A percentile compares a stretch with the other conserved stretches of the same genome.
phyloP scores from a whole-genome alignment of 2,113 vertebrate species.

The Stictonetta naevosa region DNA sequence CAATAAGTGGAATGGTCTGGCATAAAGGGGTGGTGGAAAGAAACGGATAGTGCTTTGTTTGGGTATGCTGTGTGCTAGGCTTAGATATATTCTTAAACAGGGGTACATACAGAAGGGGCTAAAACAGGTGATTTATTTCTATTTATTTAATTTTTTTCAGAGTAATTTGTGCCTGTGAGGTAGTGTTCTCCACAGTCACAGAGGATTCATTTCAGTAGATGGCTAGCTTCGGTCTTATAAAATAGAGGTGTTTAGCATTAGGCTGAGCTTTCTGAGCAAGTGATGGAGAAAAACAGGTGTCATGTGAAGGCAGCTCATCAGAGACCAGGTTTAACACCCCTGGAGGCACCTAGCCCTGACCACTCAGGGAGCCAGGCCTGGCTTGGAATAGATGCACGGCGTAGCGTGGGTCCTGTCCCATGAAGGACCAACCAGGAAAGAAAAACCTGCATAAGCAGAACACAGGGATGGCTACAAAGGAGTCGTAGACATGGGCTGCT shows the following conservation, averaged over 20 bases:
- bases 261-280: neutral
- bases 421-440: neutral
- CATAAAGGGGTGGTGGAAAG: neutral
- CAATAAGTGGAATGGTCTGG: neutral
- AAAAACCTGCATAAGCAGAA: neutral
- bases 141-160: no score
- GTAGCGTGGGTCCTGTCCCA: neutral
- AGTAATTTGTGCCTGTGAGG: neutral
- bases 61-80: neutral
- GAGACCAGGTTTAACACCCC: neutral
- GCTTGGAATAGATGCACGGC: neutral
- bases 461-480: neutral
- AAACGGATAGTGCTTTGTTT: neutral
- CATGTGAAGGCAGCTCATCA: neutral
- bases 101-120: rapidly evolving
- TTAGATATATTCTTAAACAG: neutral
- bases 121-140: neutral
- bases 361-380: neutral
- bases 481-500: rapidly evolving
- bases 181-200: neutral
- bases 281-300: neutral
- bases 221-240: neutral
- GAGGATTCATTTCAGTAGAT: neutral
- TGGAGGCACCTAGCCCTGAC: neutral
- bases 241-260: neutral